Evolutionary conservation across 2,888 invertebrate genomes (phyloP), one percentile per base, ranked within the genome.

Genomic region (Pseudococcus jackbeardsleyi): DNA sequence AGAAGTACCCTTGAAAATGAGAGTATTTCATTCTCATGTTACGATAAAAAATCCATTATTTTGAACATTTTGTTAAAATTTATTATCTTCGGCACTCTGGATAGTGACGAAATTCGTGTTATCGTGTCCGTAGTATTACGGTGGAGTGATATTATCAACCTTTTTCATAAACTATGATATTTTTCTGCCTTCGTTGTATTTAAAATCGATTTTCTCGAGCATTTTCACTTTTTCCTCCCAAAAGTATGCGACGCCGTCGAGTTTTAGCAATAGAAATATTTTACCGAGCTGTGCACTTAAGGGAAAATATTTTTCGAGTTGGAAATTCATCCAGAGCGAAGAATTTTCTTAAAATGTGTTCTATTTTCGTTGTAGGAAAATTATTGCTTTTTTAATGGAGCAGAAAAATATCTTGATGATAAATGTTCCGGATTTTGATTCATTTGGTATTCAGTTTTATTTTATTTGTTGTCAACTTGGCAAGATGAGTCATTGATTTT

Each of bases 131-230:
- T 42, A 42, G 42, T 42, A 42, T 39, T n/a, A n/a, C n/a, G n/a
- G n/a, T 42, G 42, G 3, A 3, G 42, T 42, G 7, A 3, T 42
- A 42, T 42, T 42, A 42, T 42, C 42, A 42, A 42, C 42, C 6
- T 42, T 42, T 42, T 42, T 42, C 26, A 42, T 42, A 42, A 9
- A 42, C 42, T 42, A 33, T 42, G 6, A 42, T 19, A 59, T 59
- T 15, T 59, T 19, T 59, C 59, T 59, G 42, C n/a, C n/a, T 59
- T 19, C 17, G 17, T n/a, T 5, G n/a, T 9, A 42, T n/a, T 59
- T 59, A n/a, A n/a, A 59, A 59, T 59, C 59, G 59, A 59, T 59
- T 59, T 59, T 59, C 59, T n/a, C 8, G n/a, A 59, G n/a, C n/a
- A 59, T 17, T 59, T 59, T 59, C 59, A n/a, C n/a, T n/a, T 59